Percentiles rank a stretch among this genome's conserved stretches.
These are phyloP conservation scores for Puma concolor DNA, from an alignment of 2,113 vertebrate genomes.

Conservation along the genomic window DNA sequence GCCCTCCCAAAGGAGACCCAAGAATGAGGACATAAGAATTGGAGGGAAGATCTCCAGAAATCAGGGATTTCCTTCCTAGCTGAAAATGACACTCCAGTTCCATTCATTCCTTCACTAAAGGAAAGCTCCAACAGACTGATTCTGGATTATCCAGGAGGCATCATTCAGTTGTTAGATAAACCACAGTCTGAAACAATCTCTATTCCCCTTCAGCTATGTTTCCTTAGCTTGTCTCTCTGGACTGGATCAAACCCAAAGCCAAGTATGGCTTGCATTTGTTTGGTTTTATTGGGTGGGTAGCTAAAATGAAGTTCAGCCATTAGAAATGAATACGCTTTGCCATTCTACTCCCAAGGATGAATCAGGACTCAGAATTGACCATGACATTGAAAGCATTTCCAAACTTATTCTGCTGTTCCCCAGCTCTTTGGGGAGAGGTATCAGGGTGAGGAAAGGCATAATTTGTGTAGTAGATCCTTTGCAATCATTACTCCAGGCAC, in stretches of 20 bases:
- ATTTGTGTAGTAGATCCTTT: neutral
- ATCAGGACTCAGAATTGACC: neutral
- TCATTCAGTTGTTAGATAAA: neutral
- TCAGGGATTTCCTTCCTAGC: neutral
- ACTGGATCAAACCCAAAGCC: neutral
- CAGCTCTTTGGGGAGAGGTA: neutral
- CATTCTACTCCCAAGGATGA: no score
- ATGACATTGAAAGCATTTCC: neutral
- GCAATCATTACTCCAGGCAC: neutral
- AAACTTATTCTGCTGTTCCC: neutral
- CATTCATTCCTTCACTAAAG: no score
- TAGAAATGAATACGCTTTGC: neutral
- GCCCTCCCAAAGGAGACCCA: neutral
- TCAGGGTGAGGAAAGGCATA: neutral
- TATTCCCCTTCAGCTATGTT: neutral
- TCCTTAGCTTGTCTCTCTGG: neutral
- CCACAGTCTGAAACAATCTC: no score
- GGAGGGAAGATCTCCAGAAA: neutral
- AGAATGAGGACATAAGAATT: neutral
- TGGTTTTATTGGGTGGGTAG: neutral
- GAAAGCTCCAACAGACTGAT: neutral
- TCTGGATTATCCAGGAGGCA: neutral
- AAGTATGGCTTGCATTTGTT: neutral
- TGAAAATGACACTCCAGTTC: neutral
- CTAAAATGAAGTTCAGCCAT: neutral